phyloP scores from a whole-genome alignment of 1,140 invertebrate species.

The Pogonus chalceus region DNA sequence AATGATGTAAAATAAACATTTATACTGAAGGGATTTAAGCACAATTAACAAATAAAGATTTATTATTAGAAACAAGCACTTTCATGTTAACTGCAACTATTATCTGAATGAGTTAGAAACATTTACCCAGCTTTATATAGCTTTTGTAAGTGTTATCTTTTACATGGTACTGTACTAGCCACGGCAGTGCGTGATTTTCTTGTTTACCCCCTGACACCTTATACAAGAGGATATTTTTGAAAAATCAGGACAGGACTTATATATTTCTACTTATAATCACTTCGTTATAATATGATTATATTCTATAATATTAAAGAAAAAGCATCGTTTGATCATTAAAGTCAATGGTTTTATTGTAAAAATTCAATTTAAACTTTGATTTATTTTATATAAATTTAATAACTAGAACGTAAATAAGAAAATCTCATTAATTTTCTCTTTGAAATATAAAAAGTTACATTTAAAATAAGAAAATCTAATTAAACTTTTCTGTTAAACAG shows the following conservation, averaged over 20 bases:
- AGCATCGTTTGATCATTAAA: too few species aligned
- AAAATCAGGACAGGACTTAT: background rate
- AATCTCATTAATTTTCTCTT: too few species aligned
- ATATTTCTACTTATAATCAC: too few species aligned
- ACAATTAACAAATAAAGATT: background rate
- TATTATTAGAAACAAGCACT: background rate
- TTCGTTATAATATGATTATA: too few species aligned
- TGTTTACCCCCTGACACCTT: background rate
- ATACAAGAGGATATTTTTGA: background rate
- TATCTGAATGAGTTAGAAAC: background rate
- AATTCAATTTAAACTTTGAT: too few species aligned
- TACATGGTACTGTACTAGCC: slow-evolving; percentile 1
- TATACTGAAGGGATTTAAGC: background rate
- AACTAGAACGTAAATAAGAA: too few species aligned
- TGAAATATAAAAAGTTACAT: too few species aligned
- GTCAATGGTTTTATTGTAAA: too few species aligned
- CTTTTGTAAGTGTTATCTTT: background rate
- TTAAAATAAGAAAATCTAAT: too few species aligned
- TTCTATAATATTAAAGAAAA: too few species aligned
- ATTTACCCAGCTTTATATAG: slow-evolving; percentile 2
- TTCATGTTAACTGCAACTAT: background rate
- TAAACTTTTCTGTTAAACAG: too few species aligned
- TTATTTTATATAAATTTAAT: too few species aligned
- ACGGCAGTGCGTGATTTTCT: background rate
- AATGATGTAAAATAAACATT: background rate